These are phyloP conservation scores for Phaetusa simplex DNA, from an alignment of 2,113 vertebrate genomes.

Conservation along the genomic window DNA sequence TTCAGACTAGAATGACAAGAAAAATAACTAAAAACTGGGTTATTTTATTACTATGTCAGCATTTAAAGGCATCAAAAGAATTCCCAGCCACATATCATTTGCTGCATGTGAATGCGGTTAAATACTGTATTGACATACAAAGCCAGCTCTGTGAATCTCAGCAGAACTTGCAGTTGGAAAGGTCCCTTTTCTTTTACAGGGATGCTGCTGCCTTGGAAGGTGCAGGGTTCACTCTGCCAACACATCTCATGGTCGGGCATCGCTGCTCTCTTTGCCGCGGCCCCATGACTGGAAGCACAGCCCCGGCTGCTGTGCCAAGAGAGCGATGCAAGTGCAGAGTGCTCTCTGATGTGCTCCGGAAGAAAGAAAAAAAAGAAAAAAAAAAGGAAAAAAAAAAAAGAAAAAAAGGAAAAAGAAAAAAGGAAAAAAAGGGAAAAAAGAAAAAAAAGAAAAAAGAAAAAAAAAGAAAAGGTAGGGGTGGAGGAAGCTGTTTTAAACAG, in stretches of 20 bases:
- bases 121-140: neutral
- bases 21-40: neutral
- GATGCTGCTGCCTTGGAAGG: neutral
- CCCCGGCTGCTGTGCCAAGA: neutral
- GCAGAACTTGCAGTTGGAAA: neutral
- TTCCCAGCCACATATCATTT: neutral
- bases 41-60: neutral
- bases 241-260: fast-evolving
- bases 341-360: neutral
- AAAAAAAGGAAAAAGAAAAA: too few species aligned
- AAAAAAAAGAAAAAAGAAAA: too few species aligned
- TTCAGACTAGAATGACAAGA: neutral
- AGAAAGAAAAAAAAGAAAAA: too few species aligned
- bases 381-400: too few species aligned
- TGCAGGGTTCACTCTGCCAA: neutral
- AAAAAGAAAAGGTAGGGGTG: fast-evolving
- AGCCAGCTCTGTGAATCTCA: neutral
- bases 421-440: too few species aligned
- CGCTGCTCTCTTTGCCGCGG: neutral
- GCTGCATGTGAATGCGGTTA: neutral
- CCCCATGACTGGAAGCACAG: neutral
- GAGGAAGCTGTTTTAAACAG: neutral
- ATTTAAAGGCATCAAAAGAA: neutral
- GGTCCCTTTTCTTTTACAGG: neutral
- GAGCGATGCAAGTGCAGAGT: neutral